Evolutionary conservation across 2,797 vertebrate genomes (phyloP), one percentile per base, ranked within the genome.

Genomic region (Agapornis canus): DNA sequence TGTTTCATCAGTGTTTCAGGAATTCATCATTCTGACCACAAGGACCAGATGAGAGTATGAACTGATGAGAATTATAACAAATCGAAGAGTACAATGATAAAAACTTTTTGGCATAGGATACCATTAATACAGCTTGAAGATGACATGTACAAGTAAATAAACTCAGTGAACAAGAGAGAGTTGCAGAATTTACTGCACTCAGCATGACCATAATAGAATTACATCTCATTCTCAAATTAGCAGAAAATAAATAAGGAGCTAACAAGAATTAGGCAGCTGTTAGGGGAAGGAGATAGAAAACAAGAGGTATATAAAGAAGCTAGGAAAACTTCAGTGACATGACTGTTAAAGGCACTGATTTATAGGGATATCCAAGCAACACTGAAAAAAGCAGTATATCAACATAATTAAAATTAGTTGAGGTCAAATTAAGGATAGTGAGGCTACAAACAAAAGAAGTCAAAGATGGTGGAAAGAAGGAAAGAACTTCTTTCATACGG

Each of bases 111-210:
- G 42, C 22, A 18, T 61, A 76, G 71, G 27, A 63, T 39, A 35
- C 8, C 11, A 35, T 8, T 15, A 43, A 43, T 45, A 63, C 8
- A 68, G 13, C 37, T 86, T 63, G 48, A 95, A 60, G 37, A 82
- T 61, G 20, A 60, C 20, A 37, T 3, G 13, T 48, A 77, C 7
- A 71, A 57, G 32, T 87, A 64, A 25, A 61, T 49, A 63, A 86
- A 31, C 6, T 57, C 61, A 45, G 56, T 29, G 32, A 78, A 77
- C 7, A 71, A 57, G 32, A 89, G 3, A 49, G 27, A 71, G 32
- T 88, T 26, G 15, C 29, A 73, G 29, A 83, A 86, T 86, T 71
- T 77, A 68, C 39, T 75, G 52, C 17, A 64, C 60, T 56, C n/a
- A 52, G 25, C 43, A 42, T 80, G 42, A 77, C 23, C 14, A n/a